Conservation (phyloP, 1,140 invertebrate species). For the Brachionus calyciflorus region DNA sequence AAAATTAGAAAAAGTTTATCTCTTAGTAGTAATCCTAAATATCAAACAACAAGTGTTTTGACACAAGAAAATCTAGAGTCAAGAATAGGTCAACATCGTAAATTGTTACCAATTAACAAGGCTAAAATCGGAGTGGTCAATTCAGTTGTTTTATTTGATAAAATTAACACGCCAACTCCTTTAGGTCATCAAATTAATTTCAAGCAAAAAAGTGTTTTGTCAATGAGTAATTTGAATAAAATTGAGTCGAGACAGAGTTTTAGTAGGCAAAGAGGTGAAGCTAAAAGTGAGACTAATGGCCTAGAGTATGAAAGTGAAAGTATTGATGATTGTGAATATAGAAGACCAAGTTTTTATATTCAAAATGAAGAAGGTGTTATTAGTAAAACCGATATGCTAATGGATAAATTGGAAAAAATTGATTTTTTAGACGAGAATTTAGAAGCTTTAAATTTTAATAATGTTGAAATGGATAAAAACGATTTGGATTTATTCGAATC, state of each 20-base stretch:
- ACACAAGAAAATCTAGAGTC: neutral
- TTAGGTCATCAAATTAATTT: no score
- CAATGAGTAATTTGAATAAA: neutral
- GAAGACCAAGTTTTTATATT: slow-evolving; percentile 1
- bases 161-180: neutral
- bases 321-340: neutral
- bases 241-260: neutral
- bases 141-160: neutral
- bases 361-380: neutral
- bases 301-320: neutral
- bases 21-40: no score
- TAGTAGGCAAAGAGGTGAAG: no score
- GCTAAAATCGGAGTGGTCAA: neutral
- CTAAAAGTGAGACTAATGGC: neutral
- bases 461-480: neutral
- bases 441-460: slow-evolving; percentile 3
- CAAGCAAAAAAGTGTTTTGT: neutral
- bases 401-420: slow-evolving; percentile 21
- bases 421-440: neutral
- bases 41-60: no score
- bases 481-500: no score
- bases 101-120: neutral
- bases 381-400: neutral
- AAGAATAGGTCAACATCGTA: neutral
- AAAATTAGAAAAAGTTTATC: neutral